phyloP scores from a whole-genome alignment of 2,113 vertebrate species.

The Pelecanus crispus region DNA sequence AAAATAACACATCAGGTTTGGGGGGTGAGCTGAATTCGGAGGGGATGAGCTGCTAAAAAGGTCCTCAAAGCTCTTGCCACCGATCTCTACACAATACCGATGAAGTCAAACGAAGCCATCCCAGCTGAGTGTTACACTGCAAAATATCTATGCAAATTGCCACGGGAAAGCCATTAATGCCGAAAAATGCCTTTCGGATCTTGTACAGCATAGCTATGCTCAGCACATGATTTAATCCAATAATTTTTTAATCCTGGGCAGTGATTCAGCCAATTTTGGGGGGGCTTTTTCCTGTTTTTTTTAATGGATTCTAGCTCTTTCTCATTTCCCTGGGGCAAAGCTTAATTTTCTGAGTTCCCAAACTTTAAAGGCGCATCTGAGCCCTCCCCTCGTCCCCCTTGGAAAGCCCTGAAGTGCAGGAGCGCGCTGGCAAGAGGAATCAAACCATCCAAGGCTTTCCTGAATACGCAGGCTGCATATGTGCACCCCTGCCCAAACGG shows the following conservation, averaged over 20 bases:
- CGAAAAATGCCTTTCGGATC: not conserved
- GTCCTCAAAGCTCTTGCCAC: not conserved
- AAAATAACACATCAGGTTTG: not conserved
- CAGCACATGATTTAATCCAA: not conserved
- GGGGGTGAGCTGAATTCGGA: not conserved
- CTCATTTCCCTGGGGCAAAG: not conserved
- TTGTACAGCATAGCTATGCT: not conserved
- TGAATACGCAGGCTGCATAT: accelerated
- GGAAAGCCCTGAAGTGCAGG: not conserved
- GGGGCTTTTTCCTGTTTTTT: no score
- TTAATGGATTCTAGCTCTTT: not conserved
- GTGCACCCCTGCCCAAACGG: no score
- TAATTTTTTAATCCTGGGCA: not conserved
- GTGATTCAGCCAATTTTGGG: not conserved
- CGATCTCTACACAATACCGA: accelerated
- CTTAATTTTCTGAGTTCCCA: not conserved
- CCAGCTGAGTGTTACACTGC: accelerated
- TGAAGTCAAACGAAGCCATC: accelerated
- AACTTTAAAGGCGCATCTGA: not conserved
- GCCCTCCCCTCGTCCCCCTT: no score
- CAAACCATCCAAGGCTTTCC: not conserved
- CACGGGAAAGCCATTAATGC: not conserved
- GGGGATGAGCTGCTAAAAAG: not conserved
- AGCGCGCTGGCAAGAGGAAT: not conserved
- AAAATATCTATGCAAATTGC: not conserved